These are phyloP conservation scores for Dipus sagitta DNA, from an alignment of 2,797 vertebrate species.

Conservation along the genomic window DNA sequence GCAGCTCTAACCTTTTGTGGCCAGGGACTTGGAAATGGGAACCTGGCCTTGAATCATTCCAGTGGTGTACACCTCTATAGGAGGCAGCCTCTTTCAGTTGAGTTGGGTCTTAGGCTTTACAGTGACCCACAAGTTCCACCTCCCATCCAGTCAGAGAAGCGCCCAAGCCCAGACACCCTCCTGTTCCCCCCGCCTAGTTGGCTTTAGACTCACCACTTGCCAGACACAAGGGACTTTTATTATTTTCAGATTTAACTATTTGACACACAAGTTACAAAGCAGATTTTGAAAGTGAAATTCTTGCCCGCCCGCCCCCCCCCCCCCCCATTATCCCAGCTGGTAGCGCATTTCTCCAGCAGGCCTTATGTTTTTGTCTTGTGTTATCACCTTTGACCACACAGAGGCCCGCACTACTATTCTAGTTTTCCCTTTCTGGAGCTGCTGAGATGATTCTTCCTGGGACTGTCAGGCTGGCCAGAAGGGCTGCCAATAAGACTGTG, in stretches of 20 bases:
- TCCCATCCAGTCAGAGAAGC: background rate
- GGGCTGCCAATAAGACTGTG: background rate
- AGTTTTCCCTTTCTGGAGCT: background rate
- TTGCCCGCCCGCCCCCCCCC: no score
- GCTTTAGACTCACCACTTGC: slow-evolving; percentile 64
- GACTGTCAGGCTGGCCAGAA: background rate
- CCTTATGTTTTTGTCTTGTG: background rate
- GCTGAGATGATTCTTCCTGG: background rate
- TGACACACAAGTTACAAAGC: slow-evolving; percentile 39
- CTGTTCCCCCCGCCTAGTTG: background rate
- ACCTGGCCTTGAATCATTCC: background rate
- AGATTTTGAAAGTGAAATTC: slow-evolving; percentile 22
- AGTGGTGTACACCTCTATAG: background rate
- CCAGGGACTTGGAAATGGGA: background rate
- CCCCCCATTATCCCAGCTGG: background rate
- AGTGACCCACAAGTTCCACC: background rate
- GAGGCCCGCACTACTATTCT: background rate
- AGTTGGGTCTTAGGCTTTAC: background rate
- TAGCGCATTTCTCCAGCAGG: slow-evolving; percentile 11
- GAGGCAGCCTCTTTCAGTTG: background rate
- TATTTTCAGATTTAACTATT: slow-evolving; percentile 55
- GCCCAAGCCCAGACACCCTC: background rate
- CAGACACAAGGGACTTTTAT: slow-evolving; percentile 80
- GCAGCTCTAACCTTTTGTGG: background rate
- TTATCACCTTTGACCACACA: background rate